Base-by-base conservation (phyloP, 2,797 vertebrate species). In the Macroramphosus scolopax region DNA sequence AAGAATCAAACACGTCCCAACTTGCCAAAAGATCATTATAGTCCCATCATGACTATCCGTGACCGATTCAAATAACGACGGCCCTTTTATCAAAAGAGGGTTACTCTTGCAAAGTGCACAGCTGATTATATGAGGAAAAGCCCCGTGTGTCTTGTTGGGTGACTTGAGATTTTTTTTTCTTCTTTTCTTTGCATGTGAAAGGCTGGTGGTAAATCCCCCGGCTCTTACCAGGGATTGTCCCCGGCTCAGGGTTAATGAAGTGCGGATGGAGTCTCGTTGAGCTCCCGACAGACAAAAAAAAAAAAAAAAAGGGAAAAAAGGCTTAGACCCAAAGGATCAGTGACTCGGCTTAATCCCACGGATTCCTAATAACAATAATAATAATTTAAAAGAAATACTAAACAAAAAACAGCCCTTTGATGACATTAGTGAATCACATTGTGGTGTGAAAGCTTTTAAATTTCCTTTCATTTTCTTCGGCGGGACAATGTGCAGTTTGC, bases 401-500 rank as follows among this genome's bases (percentile, higher is more conserved):
- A 93, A 93, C 88, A n/a, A 92, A 93, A 94, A 93, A 91, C 89
- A 85, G 90, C 85, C 90, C 92, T 94, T 93, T 94, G 92, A 93
- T 93, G 90, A 93, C 94, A 95, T 97, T 94, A 96, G 92, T n/a
- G 90, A 93, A 96, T 96, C 93, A 96, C 92, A 95, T 92, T 80
- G n/a, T n/a, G n/a, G 26, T 57, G 76, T 51, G 60, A 74, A 53
- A 20, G 35, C 41, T 51, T 65, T 69, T 66, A 40, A 16, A 31
- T 67, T 60, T 52, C 17, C 48, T 67, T 75, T 66, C 32, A 50
- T 63, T 70, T 30, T 40, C 66, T 56, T 51, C 34, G 55, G 28
- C 28, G 62, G 45, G 62, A 65, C 67, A 75, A 68, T 62, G 72
- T 59, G 68, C 70, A 49, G 37, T n/a, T 43, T 3, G 32, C 55